Evolutionary conservation across 2,888 invertebrate genomes (phyloP).

Genomic region (Catocala nupta): DNA sequence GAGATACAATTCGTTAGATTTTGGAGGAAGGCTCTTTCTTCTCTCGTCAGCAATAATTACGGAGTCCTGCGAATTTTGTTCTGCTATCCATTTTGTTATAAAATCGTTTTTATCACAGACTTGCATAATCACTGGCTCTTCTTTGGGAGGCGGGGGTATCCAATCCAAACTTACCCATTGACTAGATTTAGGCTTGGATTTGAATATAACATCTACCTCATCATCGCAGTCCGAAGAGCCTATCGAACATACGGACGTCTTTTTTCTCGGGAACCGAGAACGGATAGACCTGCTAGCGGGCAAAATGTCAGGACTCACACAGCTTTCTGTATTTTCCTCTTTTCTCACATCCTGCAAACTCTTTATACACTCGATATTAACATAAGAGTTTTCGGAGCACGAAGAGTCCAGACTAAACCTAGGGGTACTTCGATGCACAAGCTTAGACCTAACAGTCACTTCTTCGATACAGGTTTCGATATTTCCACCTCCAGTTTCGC

Average conservation of each 20-base stretch:
- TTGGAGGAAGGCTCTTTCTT: conserved; percentile 83
- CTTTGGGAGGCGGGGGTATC: conserved; percentile 84
- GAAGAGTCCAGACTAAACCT: conserved; percentile 86
- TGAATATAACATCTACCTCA: conserved; percentile 85
- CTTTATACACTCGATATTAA: conserved; percentile 85
- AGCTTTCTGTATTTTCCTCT: conserved; percentile 73
- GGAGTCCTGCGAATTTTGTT: conserved; percentile 81
- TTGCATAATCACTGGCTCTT: conserved; percentile 83
- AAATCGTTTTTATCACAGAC: conserved; percentile 87
- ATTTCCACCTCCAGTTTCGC: conserved; percentile 80
- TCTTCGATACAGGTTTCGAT: conserved; percentile 73
- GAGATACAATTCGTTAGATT: conserved; percentile 83
- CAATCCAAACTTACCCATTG: conserved; percentile 87
- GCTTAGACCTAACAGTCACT: conserved; percentile 75
- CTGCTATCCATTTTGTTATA: conserved; percentile 85
- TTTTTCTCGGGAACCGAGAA: conserved; percentile 82
- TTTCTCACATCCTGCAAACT: conserved; percentile 85
- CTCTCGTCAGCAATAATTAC: conserved; percentile 81
- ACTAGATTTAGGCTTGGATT: conserved; percentile 87
- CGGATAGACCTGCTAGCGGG: conserved; percentile 74
- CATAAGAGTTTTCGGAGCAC: conserved; percentile 87
- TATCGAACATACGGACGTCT: conserved; percentile 85
- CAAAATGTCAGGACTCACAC: conserved; percentile 69
- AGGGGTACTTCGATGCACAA: conserved; percentile 77
- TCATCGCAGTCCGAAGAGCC: conserved; percentile 86